Base-by-base conservation (phyloP, 1,140 invertebrate species). In the Ips nitidus region DNA sequence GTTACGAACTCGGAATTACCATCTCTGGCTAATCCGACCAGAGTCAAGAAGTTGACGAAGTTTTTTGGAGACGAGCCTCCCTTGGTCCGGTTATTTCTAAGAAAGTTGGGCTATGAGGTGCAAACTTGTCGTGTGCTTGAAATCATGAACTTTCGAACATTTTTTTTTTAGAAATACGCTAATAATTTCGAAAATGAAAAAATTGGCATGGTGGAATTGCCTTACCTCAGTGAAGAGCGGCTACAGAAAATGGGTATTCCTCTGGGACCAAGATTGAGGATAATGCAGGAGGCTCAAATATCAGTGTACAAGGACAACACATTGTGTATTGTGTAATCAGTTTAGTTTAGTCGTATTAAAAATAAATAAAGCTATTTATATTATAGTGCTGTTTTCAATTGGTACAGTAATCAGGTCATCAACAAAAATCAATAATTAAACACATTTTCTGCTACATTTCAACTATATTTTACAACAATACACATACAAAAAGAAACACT, bases 11-110 rank as follows among this genome's bases (percentile, higher is more conserved):
- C 85, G 55, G 88, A 89, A 76, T 81, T 88, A 43, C 88, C 86
- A 71, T 87, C 86, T 40, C 84, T 90, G 73, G 88, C 93, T 39
- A 95, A 95, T 82, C 94, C 94, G 0, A 90, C 88, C 60, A 84
- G 91, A 67, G 91, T 94, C 0, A 92, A 91, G 77, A 90, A 92
- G 72, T 84, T 94, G 52, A 93, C 88, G 43, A 95, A 95, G 82
- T 96, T 97, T 86, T 97, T 97, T 83, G 94, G 94, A 6, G 92
- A 94, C 80, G 94, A 97, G 78, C 94, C 94, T 41, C 94, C 94
- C 6, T 85, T 96, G 47, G 87, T 97, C 79, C 86, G 93, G 80
- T 85, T 96, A 38, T 97, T 96, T 82, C 85, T 97, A 52, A 91
- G 94, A 81, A 94, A 94, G 84, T 86, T 97, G 68, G 94, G 94